A percentile compares a stretch with the other conserved stretches of the same genome.
phyloP scores from a whole-genome alignment of 1,140 invertebrate species.

The Catajapyx aquilonaris region DNA sequence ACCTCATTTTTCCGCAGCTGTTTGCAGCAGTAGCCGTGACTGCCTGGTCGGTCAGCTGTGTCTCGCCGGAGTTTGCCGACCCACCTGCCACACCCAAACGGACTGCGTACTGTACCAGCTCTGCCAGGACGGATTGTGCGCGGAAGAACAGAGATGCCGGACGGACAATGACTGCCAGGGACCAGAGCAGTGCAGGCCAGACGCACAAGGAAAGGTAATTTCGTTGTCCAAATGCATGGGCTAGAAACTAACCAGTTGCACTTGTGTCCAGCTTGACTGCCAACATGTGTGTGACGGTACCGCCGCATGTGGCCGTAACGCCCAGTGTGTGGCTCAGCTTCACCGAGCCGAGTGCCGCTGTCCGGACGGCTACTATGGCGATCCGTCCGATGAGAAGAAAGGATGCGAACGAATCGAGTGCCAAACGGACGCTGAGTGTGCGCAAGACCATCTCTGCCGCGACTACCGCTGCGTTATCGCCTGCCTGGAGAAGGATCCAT shows the following conservation, averaged over 20 bases:
- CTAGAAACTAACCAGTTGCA: background rate
- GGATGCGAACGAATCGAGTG: constrained; percentile 63
- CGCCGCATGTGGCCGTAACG: constrained; percentile 56
- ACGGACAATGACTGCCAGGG: constrained; percentile 42
- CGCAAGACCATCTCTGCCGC: constrained; percentile 59
- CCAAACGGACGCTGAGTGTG: constrained; percentile 41
- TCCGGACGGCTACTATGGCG: constrained; percentile 50
- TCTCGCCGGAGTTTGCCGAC: constrained; percentile 50
- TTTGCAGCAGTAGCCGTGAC: constrained; percentile 52
- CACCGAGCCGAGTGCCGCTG: constrained; percentile 54
- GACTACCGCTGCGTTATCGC: constrained; percentile 61
- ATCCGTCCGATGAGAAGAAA: constrained; percentile 42
- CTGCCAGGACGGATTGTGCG: constrained; percentile 60
- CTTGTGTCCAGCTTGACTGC: constrained; percentile 33
- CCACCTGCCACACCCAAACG: constrained; percentile 49
- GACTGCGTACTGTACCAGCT: constrained; percentile 62
- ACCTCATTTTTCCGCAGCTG: constrained; percentile 27
- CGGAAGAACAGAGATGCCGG: constrained; percentile 49
- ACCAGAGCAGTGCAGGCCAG: constrained; percentile 41
- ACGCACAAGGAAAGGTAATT: constrained; percentile 33
- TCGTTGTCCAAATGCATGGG: background rate
- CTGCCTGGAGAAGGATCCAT: constrained; percentile 54
- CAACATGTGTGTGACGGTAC: constrained; percentile 38
- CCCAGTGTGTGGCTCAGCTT: constrained; percentile 42
- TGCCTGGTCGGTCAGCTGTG: constrained; percentile 62